Conservation (phyloP, 2,888 invertebrate genomes). For the Melieria omissa region DNA sequence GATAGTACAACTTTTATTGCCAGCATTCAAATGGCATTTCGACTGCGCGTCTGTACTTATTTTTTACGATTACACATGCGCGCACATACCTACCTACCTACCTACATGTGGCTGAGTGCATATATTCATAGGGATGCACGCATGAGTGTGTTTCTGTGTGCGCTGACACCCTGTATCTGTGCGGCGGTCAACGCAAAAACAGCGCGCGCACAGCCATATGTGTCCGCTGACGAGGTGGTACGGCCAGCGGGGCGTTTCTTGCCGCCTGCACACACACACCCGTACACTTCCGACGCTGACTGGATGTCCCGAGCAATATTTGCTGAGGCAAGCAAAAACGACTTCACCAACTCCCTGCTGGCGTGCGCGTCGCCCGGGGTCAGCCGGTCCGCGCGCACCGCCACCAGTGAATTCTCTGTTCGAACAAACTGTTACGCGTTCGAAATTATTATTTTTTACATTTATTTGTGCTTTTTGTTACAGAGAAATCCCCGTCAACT, state of each 20-base stretch:
- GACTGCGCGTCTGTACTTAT: not conserved
- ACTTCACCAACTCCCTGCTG: not conserved
- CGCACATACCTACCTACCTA: not conserved
- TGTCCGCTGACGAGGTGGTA: not conserved
- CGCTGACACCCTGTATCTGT: not conserved
- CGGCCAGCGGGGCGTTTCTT: not conserved
- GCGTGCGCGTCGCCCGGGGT: not conserved
- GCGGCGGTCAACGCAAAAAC: not conserved
- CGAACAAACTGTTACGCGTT: too few species aligned
- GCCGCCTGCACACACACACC: not conserved
- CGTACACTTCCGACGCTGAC: conserved; percentile 26
- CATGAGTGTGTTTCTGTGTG: not conserved
- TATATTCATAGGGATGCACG: not conserved
- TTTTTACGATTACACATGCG: not conserved
- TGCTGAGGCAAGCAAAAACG: conserved; percentile 34
- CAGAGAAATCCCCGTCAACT: too few species aligned
- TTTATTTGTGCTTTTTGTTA: too few species aligned
- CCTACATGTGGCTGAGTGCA: not conserved
- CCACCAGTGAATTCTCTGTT: too few species aligned
- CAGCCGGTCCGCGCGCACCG: too few species aligned
- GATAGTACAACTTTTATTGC: too few species aligned
- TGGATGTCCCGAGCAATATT: conserved; percentile 38
- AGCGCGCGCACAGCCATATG: not conserved
- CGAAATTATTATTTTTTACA: too few species aligned
- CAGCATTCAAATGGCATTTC: too few species aligned